phyloP scores from a whole-genome alignment of 2,797 vertebrate species.

The Notolabrus celidotus region DNA sequence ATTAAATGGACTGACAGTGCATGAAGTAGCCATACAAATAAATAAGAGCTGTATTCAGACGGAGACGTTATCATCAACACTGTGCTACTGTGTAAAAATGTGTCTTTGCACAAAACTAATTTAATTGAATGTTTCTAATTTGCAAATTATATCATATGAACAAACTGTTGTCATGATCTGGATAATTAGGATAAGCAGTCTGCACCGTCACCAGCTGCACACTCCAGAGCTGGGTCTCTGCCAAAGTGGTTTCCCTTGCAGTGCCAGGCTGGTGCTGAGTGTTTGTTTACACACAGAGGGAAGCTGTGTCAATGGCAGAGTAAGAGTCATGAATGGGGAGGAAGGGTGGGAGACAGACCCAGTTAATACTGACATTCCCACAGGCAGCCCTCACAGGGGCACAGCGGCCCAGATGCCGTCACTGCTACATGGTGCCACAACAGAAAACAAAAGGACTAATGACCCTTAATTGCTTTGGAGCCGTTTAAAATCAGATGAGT shows the following conservation, averaged over 20 bases:
- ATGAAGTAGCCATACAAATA: not conserved
- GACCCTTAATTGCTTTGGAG: constrained; percentile 86
- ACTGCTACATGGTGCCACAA: constrained; percentile 64
- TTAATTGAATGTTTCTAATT: constrained; percentile 58
- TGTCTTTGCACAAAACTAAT: constrained; percentile 21
- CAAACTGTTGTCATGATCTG: constrained; percentile 57
- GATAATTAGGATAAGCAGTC: constrained; percentile 67
- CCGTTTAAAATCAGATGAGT: constrained; percentile 87
- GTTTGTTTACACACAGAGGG: constrained; percentile 80
- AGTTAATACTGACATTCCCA: constrained; percentile 79
- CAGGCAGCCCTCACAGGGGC: constrained; percentile 72
- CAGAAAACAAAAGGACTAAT: constrained; percentile 87
- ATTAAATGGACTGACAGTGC: constrained; percentile 12
- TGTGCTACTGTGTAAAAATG: constrained; percentile 17
- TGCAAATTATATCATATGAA: constrained; percentile 62
- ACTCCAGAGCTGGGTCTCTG: constrained; percentile 73
- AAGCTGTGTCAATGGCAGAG: constrained; percentile 70
- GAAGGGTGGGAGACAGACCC: constrained; percentile 63
- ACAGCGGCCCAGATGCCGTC: constrained; percentile 61
- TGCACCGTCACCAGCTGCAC: constrained; percentile 63
- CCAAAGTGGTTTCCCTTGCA: constrained; percentile 74
- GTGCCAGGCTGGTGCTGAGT: constrained; percentile 79
- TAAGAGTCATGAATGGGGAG: constrained; percentile 61
- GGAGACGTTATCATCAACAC: constrained; percentile 10
- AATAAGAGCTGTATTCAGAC: constrained; percentile 10